A percentile compares a stretch with the other conserved stretches of the same genome.
These are phyloP conservation scores for Ellobius talpinus DNA, from an alignment of 2,113 vertebrate genomes.

Conservation along the genomic window DNA sequence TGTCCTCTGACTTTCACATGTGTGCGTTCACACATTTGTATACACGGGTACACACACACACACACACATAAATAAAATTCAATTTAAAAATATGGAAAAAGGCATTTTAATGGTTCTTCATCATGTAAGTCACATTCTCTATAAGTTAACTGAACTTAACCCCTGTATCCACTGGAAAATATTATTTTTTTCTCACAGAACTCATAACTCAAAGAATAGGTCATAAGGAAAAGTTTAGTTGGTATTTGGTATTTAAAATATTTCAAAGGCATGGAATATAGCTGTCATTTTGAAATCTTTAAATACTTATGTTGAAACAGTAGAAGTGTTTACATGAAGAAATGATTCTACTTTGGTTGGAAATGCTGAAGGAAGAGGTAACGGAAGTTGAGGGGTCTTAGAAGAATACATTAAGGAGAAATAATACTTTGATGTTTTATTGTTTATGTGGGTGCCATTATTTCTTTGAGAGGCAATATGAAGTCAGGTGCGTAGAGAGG, in stretches of 20 bases:
- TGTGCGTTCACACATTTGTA: neutral
- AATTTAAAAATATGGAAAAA: neutral
- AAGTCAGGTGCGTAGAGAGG: too few relatives aligned
- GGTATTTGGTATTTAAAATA: constrained; percentile 19
- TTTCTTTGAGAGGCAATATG: neutral
- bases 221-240: neutral
- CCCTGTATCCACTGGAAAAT: neutral
- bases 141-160: neutral
- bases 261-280: neutral
- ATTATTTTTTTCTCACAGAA: neutral
- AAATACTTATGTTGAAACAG: neutral
- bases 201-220: neutral
- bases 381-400: neutral
- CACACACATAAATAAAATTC: neutral
- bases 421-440: neutral
- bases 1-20: neutral
- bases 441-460: neutral
- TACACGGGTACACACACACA: neutral
- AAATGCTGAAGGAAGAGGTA: neutral
- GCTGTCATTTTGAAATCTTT: neutral
- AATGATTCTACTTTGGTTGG: neutral
- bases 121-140: neutral
- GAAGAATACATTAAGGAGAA: neutral
- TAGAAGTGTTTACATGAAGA: neutral
- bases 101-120: neutral